Evolutionary conservation across 2,113 vertebrate genomes (phyloP).

Genomic region (Corydoras sp.): DNA sequence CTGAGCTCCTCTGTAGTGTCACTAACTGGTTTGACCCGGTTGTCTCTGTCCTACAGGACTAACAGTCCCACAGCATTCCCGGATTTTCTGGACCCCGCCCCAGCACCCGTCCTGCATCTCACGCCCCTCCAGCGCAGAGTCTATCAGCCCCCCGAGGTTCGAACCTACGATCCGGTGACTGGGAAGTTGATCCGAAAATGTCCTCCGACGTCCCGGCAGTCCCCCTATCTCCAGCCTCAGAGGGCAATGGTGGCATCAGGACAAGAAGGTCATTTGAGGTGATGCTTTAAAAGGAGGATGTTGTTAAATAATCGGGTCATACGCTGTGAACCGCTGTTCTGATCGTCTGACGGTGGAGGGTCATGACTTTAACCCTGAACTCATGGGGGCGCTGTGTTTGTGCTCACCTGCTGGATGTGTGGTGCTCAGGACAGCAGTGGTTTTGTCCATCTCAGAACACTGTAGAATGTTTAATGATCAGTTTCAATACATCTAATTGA

Average conservation of each 20-base stretch:
- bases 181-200: constrained; percentile 88
- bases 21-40: not conserved
- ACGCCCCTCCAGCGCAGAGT: constrained; percentile 72
- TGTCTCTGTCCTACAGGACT: constrained; percentile 63
- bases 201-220: constrained; percentile 52
- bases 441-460: too few relatives aligned
- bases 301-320: too few relatives aligned
- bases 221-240: constrained; percentile 66
- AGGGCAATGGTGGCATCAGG: constrained; percentile 63
- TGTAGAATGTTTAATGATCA: too few relatives aligned
- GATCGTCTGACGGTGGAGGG: too few relatives aligned
- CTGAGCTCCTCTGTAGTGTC: not conserved
- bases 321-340: too few relatives aligned
- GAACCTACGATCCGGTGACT: constrained; percentile 85
- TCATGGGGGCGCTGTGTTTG: too few relatives aligned
- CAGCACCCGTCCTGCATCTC: constrained; percentile 72
- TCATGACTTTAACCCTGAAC: too few relatives aligned
- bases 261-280: constrained; percentile 72
- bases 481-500: too few relatives aligned
- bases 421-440: too few relatives aligned
- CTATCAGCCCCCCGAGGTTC: constrained; percentile 62
- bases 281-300: constrained; percentile 50
- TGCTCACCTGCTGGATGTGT: too few relatives aligned
- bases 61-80: constrained; percentile 77
- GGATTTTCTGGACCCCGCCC: constrained; percentile 66